Evolutionary conservation across 2,113 vertebrate genomes (phyloP), one percentile per base, ranked within the genome.

Genomic region (Arvicanthis niloticus): DNA sequence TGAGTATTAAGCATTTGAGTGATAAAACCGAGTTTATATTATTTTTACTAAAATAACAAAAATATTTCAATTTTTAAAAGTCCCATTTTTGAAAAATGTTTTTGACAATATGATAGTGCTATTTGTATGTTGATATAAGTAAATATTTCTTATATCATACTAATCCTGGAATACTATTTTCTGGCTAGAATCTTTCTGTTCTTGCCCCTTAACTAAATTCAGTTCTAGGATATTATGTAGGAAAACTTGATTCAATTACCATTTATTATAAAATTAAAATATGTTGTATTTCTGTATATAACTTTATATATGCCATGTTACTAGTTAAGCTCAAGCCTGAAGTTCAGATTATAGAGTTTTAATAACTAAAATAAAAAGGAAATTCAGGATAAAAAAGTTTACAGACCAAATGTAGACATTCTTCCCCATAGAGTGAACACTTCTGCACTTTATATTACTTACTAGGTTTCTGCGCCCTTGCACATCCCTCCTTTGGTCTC

Each of bases 141-240:
- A 42, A 16, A 3, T 48, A 70, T 87, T 92, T 31, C 93, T 45
- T 75, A 90, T 75, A 8, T 70, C 29, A 48, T 29, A 65, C 9
- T 81, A 62, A 87, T 86, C 16, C 11, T 80, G 29, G 91, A 89
- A 67, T 96, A 51, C 3, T 93, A 22, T 92, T 95, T 93, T 90
- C 45, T 82, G 42, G 2, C 21, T 21, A 72, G 70, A 93, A 65
- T 40, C 4, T 29, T 8, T 24, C 12, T 70, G 15, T 8, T 34
- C 22, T 7, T 5, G 2, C n/a, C 7, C 53, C 31, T 53, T 58
- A 45, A 58, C 5, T 88, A 85, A 91, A 45, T 62, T 87, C 22
- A 81, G 15, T 77, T 91, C 67, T 87, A 82, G 13, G 53, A 82
- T 16, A 94, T 56, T 80, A 72, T 82, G 29, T 89, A 40, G 0